Conservation (phyloP, 53 echinoderm and acorn worm species). For the Crossaster papposus region DNA sequence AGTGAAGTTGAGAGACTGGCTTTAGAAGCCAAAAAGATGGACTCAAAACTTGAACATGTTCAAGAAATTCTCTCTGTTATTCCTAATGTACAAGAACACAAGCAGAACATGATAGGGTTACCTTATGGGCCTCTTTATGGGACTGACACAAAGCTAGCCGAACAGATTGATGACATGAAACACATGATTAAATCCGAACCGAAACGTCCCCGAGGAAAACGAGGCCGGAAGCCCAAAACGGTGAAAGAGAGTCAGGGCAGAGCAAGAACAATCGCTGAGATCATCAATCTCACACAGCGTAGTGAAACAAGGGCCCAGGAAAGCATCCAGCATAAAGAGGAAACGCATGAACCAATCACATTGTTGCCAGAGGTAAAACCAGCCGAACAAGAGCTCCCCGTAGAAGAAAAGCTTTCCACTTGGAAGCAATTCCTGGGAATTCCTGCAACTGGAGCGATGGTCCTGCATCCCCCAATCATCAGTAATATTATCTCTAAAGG, state of each 20-base stretch:
- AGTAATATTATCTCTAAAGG: constrained; percentile 25
- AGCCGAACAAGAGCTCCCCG: background rate
- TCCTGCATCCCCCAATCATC: constrained; percentile 40
- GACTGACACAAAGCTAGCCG: constrained; percentile 23
- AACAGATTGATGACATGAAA: constrained; percentile 29
- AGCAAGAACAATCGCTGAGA: constrained; percentile 55
- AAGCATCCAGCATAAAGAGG: constrained; percentile 28
- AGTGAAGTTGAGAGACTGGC: constrained; percentile 54
- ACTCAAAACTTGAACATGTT: constrained; percentile 36
- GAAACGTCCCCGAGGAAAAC: constrained; percentile 25
- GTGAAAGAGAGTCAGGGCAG: constrained; percentile 58
- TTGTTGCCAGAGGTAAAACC: constrained; percentile 40
- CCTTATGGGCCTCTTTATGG: constrained; percentile 10
- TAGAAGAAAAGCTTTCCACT: constrained; percentile 32
- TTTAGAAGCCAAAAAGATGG: constrained; percentile 56
- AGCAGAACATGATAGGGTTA: background rate
- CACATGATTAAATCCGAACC: constrained; percentile 51
- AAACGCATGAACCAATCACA: constrained; percentile 11
- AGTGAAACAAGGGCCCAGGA: constrained; percentile 42
- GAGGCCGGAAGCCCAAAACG: constrained; percentile 59
- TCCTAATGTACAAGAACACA: constrained; percentile 7
- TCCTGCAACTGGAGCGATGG: constrained; percentile 25
- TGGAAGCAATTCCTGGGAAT: constrained; percentile 47
- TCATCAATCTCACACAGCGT: constrained; percentile 30
- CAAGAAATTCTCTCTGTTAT: constrained; percentile 10